A percentile compares a stretch with the other conserved stretches of the same genome.
Evolutionary conservation across 2,888 invertebrate species (phyloP).

Genomic region (Laothoe populi): DNA sequence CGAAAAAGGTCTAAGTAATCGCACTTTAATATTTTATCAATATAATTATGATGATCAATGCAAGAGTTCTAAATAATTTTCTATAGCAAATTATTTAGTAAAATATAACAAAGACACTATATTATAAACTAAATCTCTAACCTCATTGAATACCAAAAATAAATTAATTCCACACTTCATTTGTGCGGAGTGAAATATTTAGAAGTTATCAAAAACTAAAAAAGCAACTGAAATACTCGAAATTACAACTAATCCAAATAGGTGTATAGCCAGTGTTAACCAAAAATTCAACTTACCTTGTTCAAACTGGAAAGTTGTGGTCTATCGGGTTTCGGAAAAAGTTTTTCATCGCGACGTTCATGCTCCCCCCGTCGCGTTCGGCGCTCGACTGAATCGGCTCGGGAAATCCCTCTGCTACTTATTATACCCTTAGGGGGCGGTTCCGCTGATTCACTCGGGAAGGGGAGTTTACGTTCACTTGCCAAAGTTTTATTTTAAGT

Average conservation of each 20-base stretch:
- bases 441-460: constrained; percentile 51
- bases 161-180: no score
- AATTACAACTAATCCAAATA: background rate
- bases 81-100: no score
- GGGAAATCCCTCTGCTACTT: constrained; percentile 63
- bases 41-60: no score
- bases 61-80: no score
- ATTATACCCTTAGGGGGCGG: constrained; percentile 54
- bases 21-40: no score
- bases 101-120: no score
- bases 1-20: no score
- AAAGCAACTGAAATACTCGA: background rate
- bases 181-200: no score
- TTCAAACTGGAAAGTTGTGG: constrained; percentile 66
- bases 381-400: constrained; percentile 46
- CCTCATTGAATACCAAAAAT: no score
- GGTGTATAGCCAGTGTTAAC: background rate
- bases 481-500: constrained; percentile 26
- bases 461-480: constrained; percentile 28
- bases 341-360: constrained; percentile 55
- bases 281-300: constrained; percentile 50
- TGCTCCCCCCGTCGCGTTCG: constrained; percentile 38
- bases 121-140: no score
- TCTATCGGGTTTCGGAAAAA: constrained; percentile 69
- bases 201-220: background rate